Evolutionary conservation across 2,797 vertebrate species (phyloP).

Genomic region (Hippocampus kuda): DNA sequence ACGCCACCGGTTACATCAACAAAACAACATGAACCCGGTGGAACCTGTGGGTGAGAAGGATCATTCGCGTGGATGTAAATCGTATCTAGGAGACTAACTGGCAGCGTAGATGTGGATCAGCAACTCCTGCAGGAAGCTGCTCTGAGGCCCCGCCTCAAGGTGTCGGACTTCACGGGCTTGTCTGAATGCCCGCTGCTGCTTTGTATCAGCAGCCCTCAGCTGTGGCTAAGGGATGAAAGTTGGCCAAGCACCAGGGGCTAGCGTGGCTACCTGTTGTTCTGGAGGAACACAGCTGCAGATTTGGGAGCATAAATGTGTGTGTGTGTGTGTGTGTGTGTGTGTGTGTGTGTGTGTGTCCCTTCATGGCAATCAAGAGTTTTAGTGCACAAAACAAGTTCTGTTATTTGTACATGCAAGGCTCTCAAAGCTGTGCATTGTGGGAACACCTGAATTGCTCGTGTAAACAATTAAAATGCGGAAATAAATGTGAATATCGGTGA

Average conservation of each 20-base stretch:
- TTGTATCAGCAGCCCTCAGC: conserved; percentile 56
- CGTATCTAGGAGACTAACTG: no score
- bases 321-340: conserved; percentile 11
- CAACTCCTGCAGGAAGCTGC: not conserved
- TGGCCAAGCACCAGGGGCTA: conserved; percentile 53
- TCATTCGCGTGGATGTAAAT: no score
- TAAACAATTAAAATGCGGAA: no score
- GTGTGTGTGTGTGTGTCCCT: conserved; percentile 1
- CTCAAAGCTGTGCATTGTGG: not conserved
- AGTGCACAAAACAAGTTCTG: not conserved
- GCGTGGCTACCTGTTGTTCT: conserved; percentile 55
- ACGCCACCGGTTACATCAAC: no score
- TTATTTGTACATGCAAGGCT: not conserved
- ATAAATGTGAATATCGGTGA: no score
- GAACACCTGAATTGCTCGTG: no score
- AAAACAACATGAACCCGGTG: no score
- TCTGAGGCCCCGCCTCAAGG: not conserved
- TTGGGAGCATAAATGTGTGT: conserved; percentile 7
- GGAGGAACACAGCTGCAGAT: conserved; percentile 47
- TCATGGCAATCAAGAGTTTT: not conserved
- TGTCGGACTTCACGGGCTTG: conserved; percentile 3
- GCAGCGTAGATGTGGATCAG: no score
- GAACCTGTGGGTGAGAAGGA: no score
- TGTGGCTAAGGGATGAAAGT: conserved; percentile 50
- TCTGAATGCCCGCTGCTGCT: conserved; percentile 13